Base-by-base conservation (phyloP, 2,888 invertebrate genomes). In the Chymomyza amoena region DNA sequence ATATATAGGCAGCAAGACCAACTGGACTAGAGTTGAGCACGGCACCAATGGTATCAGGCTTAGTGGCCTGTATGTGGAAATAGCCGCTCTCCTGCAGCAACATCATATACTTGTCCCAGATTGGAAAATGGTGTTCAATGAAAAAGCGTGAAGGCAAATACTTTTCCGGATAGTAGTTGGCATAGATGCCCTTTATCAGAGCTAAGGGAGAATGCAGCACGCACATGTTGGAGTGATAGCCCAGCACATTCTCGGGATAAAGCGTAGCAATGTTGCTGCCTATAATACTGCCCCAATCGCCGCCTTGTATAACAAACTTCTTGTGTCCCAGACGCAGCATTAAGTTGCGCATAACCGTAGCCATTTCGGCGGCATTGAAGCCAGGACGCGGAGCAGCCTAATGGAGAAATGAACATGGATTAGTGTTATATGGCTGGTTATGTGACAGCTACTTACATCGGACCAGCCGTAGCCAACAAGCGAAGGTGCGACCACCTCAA, bases 1-100 rank as follows among this genome's bases (percentile, higher is more conserved):
- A 91, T 68, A 98, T 95, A 84, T 97, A 98, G 0, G 96, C 96
- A 0, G 97, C 97, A 69, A 98, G 91, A 0, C 96, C 98, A 0
- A 95, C 94, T 0, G 98, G 98, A 70, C 77, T 90, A 16, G 86
- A 66, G 6, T 78, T 69, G n/a, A 91, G 77, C 1, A 79, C 91
- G 4, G 84, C 88, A 59, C 97, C 97, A 78, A 96, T 92, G 0
- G 97, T 97, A 86, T 98, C 97, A 10, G 98, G 97, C 89, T 97
- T 97, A 0, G 97, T 97, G 0, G 96, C 94, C 89, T 98, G 97
- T 2, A 97, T 78, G 87, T 97, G 97, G 80, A 95, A 90, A 79
- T 95, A 95, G 0, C 94, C 94, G n/a, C 78, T 80, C 89, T 94
- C 94, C 68, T 84, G 64, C 0, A 93, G 2, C 0, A 91, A 16